Percentiles rank a stretch among this genome's conserved stretches.
phyloP scores from a whole-genome alignment of 2,888 invertebrate genomes.

The Catocala nupta region DNA sequence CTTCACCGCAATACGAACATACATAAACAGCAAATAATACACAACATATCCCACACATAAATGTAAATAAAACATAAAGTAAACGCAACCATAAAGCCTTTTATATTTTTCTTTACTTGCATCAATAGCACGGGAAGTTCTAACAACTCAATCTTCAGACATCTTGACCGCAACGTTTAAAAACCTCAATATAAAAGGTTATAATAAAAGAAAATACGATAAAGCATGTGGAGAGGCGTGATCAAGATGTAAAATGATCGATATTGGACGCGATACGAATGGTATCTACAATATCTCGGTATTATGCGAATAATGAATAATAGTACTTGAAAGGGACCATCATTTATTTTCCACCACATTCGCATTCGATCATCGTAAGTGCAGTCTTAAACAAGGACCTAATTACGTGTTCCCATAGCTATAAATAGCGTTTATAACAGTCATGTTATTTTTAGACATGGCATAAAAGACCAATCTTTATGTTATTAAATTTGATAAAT shows the following conservation, averaged over 20 bases:
- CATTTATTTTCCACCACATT: constrained; percentile 44
- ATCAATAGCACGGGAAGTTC: constrained; percentile 42
- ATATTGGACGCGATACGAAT: constrained; percentile 45
- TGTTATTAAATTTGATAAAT: constrained; percentile 13
- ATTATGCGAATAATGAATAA: constrained; percentile 50
- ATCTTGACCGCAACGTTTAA: constrained; percentile 47
- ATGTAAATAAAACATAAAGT: not conserved
- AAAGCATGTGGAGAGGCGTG: constrained; percentile 45
- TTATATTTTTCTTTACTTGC: constrained; percentile 32
- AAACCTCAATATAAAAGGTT: constrained; percentile 29
- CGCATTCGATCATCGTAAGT: constrained; percentile 42
- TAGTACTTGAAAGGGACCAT: constrained; percentile 42
- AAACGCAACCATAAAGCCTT: constrained; percentile 12
- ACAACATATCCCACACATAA: not conserved
- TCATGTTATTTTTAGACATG: constrained; percentile 23
- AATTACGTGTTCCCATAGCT: constrained; percentile 39
- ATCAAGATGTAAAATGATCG: constrained; percentile 55
- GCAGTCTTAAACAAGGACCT: constrained; percentile 42
- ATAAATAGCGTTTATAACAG: constrained; percentile 35
- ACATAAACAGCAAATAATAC: not conserved
- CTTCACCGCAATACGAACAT: not conserved
- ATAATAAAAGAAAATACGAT: constrained; percentile 45
- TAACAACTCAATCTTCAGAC: constrained; percentile 50
- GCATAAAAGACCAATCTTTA: constrained; percentile 22
- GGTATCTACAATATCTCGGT: constrained; percentile 45